Base-by-base conservation (phyloP, 1,140 invertebrate genomes). In the Drosophila asahinai region DNA sequence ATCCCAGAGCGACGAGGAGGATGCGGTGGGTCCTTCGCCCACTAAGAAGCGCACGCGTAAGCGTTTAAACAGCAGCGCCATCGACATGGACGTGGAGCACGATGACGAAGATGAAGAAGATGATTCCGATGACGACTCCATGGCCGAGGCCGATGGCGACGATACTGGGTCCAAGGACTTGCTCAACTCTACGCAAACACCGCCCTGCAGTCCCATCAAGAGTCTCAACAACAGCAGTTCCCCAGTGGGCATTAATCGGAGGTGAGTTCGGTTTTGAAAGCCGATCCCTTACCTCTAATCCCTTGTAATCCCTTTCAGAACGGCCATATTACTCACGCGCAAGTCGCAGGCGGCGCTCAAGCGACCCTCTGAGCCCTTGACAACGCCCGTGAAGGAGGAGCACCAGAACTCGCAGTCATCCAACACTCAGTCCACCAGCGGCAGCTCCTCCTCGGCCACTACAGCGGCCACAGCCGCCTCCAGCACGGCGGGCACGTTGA, bases 301-400 rank as follows among this genome's bases (percentile, higher is more conserved):
- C 25, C 15, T 22, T 19, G 15, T 51, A 60, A 63, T 27, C 5
- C 38, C 12, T 11, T 59, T 0, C n/a, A 93, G 97, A 84, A 97
- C 96, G 19, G 96, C 97, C n/a, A 96, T 97, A 42, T 91, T 97
- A 6, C 96, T 97, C 77, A 97, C 96, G 3, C 95, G 96, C 45
- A 97, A 98, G 93, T 95, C 95, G 0, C 95, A 89, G 93, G 94
- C 93, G 63, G 94, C 93, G 19, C 86, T 94, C 9, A 94, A 94
- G 59, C 91, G 93, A 67, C 93, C 94, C 1, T 83, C 91, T 8
- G 93, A 93, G 52, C 75, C 82, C 2, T 17, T 86, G 38, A 84
- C 92, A n/a, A 84, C 80, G 55, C 83, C 91, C 11, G 91, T 67
- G 89, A 94, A 89, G 93, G 94, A 87, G 48, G 94, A 81, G 93